Conservation (phyloP, 2,113 vertebrate species). For the Nerophis ophidion region DNA sequence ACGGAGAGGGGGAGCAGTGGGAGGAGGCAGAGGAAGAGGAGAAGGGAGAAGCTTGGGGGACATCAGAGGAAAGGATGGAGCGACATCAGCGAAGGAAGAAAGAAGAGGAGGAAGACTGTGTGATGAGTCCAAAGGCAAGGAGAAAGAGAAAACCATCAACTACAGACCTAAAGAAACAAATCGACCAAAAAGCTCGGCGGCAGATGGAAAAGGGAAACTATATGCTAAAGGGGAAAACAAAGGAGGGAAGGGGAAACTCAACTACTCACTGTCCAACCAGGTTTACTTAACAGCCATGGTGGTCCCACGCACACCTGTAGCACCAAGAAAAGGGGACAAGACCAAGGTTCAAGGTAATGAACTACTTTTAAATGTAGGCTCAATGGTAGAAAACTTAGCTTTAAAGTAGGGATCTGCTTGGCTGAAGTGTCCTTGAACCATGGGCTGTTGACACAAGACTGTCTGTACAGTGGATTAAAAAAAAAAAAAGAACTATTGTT, state of each 20-base stretch:
- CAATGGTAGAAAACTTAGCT: neutral
- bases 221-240: slow-evolving; percentile 26
- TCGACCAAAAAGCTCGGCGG: slow-evolving; percentile 26
- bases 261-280: slow-evolving; percentile 30
- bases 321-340: slow-evolving; percentile 48
- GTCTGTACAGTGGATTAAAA: too few species aligned
- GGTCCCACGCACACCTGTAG: slow-evolving; percentile 64
- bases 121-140: slow-evolving; percentile 44
- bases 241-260: slow-evolving; percentile 23
- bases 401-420: neutral
- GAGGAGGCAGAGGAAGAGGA: slow-evolving; percentile 65
- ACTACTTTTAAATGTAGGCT: neutral
- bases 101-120: slow-evolving; percentile 51
- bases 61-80: slow-evolving; percentile 37
- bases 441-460: too few species aligned
- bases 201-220: slow-evolving; percentile 43
- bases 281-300: slow-evolving; percentile 61
- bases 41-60: slow-evolving; percentile 52
- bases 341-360: slow-evolving; percentile 45
- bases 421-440: neutral
- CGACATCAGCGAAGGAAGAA: slow-evolving; percentile 32
- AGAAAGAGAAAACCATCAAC: slow-evolving; percentile 40
- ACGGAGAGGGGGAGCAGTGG: slow-evolving; percentile 28
- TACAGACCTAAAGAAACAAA: slow-evolving; percentile 36
- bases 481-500: neutral